Base-by-base conservation (phyloP, 2,797 vertebrate genomes). In the Diglossa cyanea region DNA sequence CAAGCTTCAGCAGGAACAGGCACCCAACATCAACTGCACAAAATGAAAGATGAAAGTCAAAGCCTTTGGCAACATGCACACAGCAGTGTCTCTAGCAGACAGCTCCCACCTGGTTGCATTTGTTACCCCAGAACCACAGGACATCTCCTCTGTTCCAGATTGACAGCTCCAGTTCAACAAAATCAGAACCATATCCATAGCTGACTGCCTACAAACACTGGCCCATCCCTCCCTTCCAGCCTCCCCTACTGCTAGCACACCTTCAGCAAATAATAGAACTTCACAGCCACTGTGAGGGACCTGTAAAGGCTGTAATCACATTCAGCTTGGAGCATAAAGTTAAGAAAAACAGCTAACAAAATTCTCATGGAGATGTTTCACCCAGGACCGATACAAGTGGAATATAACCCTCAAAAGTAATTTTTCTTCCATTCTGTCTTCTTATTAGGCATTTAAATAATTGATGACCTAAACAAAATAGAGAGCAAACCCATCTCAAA, bases 31-130 rank as follows among this genome's bases (percentile, higher is more conserved):
- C 0, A 1, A 54, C 18, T 17, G 33, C 74, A 31, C 19, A 42
- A 75, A 67, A 78, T 6, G 33, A 50, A 72, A 92, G 85, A 79
- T 65, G 73, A 92, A 93, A 90, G 86, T 30, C 25, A 57, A 95
- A 71, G 44, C 44, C 55, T 86, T 86, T 0, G 5, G 50, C 62
- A 55, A 39, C 7, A 11, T 17, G 28, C n/a, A 17, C 48, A n/a
- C 5, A 2, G 33, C 26, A n/a, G 13, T 20, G 39, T 31, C n/a
- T 68, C 51, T 23, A n/a, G 50, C 47, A 65, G 48, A 66, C 54
- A 51, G 44, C 25, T 84, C 62, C 30, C 70, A 78, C 48, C 65
- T 55, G 30, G 18, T 60, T 58, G 33, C 0, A 0, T 31, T 37
- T 58, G 28, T 54, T 66, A 60, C 26, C 44, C 51, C 37, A 47